phyloP scores from a whole-genome alignment of 2,113 vertebrate genomes.

The Macquaria australasica region DNA sequence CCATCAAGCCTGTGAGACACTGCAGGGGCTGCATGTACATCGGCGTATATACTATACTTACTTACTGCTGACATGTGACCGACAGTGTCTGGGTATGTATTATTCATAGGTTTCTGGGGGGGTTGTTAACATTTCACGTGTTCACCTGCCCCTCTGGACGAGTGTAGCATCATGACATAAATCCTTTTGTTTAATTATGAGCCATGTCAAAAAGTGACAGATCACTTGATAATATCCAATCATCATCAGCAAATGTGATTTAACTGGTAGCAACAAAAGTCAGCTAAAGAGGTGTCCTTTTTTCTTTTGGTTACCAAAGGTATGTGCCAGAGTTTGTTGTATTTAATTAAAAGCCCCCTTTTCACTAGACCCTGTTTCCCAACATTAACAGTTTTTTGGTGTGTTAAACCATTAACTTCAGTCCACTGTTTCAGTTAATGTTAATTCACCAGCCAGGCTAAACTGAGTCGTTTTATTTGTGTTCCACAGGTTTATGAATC shows the following conservation, averaged over 20 bases:
- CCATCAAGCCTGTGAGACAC: background rate
- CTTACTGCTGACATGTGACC: constrained; percentile 36
- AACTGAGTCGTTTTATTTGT: background rate
- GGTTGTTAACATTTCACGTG: background rate
- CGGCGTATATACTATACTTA: background rate
- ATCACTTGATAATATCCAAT: background rate
- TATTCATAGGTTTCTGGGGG: constrained; percentile 53
- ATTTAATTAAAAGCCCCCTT: background rate
- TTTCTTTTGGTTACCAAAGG: background rate
- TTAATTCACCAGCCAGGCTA: background rate
- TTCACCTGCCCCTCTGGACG: background rate
- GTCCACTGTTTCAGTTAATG: background rate
- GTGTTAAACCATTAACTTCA: background rate
- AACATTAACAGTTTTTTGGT: background rate
- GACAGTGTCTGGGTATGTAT: constrained; percentile 53
- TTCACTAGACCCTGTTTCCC: background rate
- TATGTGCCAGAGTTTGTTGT: background rate
- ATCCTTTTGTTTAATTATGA: background rate
- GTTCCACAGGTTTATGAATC: background rate
- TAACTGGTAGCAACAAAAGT: background rate
- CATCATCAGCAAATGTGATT: background rate
- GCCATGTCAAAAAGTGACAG: background rate
- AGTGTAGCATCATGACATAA: background rate
- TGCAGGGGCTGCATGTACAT: constrained; percentile 10
- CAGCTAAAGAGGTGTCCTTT: background rate